Base-by-base conservation (phyloP, 1,140 invertebrate genomes). In the Conus betulinus region DNA sequence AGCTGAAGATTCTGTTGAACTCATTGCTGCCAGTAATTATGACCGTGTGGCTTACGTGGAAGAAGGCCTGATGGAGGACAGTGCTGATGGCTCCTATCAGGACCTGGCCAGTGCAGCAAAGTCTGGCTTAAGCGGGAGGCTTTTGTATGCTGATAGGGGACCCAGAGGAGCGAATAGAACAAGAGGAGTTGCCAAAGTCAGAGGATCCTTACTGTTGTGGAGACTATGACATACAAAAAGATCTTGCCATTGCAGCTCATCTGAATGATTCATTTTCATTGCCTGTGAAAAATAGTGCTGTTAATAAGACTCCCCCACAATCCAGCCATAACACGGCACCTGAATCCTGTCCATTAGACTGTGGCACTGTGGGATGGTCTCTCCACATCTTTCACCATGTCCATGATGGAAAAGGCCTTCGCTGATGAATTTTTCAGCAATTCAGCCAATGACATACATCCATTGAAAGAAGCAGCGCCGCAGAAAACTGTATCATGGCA, bases 1-100 rank as follows among this genome's bases (percentile, higher is more conserved):
- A 53, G 88, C 88, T 51, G 85, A 89, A 53, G 57, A 88, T n/a
- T 91, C 90, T 17, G 81, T 11, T 23, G 90, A 90, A 55, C 83
- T 94, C 13, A 89, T 93, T 51, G 90, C 93, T 78, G 92, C 93
- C 25, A 94, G 93, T 84, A 92, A 93, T 85, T 93, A 93, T 91
- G 93, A 94, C n/a, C 89, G 91, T 57, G 81, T 90, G 82, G 83
- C 84, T 10, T 88, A 91, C 60, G 39, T 83, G 60, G 91, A 90
- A 63, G 91, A 92, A 63, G 89, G 83, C 15, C 52, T 91, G 27
- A 87, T 90, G 55, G 91, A 82, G 13, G 53, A 84, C 25, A 53
- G 23, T 86, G 23, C 57, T 25, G 57, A 88, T 67, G n/a, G 17
- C 17, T 88, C 87, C 8, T 88, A 67, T 57, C 81, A 67, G 20